A percentile compares a stretch with the other conserved stretches of the same genome.
These are phyloP conservation scores for Tokudaia muenninki DNA, from an alignment of 2,797 vertebrate species.

Conservation along the genomic window DNA sequence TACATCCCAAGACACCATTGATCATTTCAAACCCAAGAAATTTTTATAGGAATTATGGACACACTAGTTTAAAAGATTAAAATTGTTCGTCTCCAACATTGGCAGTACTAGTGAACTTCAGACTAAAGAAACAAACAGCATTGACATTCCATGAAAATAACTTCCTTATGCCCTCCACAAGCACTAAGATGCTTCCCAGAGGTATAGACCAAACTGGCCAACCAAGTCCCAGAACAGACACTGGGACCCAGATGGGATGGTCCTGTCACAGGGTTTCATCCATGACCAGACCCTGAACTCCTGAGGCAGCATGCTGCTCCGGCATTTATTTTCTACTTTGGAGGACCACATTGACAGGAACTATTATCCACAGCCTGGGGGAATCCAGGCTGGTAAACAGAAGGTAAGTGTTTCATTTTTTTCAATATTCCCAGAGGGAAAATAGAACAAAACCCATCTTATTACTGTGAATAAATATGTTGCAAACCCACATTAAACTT, in stretches of 20 bases:
- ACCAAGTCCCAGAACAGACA: not conserved
- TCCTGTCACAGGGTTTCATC: not conserved
- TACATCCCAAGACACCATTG: not conserved
- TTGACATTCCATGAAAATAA: not conserved
- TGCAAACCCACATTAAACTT: not conserved
- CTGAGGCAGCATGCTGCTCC: not conserved
- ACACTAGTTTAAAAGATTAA: not conserved
- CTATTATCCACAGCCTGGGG: not conserved
- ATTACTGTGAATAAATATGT: not conserved
- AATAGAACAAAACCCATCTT: not conserved
- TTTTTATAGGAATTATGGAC: not conserved
- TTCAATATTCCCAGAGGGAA: not conserved
- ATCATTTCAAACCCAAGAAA: not conserved
- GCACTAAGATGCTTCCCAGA: not conserved
- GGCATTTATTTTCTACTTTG: not conserved
- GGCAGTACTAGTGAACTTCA: not conserved
- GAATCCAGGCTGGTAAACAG: not conserved
- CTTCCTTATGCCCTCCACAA: not conserved
- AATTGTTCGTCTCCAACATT: not conserved
- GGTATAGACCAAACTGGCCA: not conserved
- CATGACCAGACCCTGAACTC: not conserved
- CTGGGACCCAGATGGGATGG: rapidly evolving
- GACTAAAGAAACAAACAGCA: not conserved
- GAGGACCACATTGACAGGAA: not conserved
- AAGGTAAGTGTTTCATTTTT: not conserved